phyloP scores from a whole-genome alignment of 2,797 vertebrate species.

The Silurus aristotelis region DNA sequence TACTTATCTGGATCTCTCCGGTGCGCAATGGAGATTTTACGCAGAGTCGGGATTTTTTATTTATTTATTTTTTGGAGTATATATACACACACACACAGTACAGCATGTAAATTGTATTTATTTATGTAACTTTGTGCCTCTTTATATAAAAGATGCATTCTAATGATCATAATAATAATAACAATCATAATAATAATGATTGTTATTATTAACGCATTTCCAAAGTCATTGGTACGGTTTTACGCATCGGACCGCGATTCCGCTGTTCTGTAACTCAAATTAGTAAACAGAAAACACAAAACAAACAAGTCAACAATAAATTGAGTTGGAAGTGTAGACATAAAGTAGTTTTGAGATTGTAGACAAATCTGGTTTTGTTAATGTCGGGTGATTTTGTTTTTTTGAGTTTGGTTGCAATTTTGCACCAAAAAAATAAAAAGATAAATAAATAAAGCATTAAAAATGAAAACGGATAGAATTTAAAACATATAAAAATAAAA shows the following conservation, averaged over 20 bases:
- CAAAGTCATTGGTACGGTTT: neutral
- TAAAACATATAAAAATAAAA: too few relatives aligned
- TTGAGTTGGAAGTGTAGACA: too few relatives aligned
- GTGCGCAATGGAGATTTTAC: slow-evolving; percentile 7
- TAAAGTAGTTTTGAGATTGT: too few relatives aligned
- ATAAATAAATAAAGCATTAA: too few relatives aligned
- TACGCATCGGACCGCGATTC: neutral
- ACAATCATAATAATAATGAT: neutral
- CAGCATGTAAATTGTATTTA: neutral
- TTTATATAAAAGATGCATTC: neutral
- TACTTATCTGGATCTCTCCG: neutral
- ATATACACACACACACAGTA: too few relatives aligned
- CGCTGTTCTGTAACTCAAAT: neutral
- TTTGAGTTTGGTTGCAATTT: neutral
- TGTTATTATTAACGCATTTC: neutral
- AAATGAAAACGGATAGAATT: neutral
- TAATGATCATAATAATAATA: too few relatives aligned
- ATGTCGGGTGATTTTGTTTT: too few relatives aligned
- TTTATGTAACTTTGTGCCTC: neutral
- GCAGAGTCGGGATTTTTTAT: neutral
- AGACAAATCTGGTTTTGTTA: too few relatives aligned
- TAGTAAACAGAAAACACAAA: neutral
- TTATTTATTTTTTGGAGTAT: too few relatives aligned
- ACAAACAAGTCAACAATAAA: too few relatives aligned
- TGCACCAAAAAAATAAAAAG: neutral